A percentile compares a stretch with the other conserved stretches of the same genome.
phyloP scores from a whole-genome alignment of 2,888 invertebrate genomes.

The Chaetogeoica ovagalla region DNA sequence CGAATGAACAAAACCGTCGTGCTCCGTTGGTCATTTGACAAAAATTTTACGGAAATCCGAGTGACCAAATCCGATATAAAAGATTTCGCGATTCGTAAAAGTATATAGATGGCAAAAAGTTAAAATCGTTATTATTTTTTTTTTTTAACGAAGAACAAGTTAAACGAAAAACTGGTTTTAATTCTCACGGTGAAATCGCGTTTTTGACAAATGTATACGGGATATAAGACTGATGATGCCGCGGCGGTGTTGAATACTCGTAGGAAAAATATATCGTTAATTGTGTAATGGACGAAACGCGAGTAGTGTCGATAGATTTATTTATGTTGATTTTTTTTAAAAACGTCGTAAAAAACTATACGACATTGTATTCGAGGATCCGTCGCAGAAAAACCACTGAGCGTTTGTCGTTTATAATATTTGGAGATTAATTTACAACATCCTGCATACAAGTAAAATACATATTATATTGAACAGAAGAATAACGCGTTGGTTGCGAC shows the following conservation, averaged over 20 bases:
- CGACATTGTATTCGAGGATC: neutral
- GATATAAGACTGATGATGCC: neutral
- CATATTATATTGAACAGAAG: too few relatives aligned
- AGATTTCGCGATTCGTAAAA: neutral
- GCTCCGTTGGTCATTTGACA: neutral
- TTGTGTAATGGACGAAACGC: too few relatives aligned
- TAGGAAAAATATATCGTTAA: neutral
- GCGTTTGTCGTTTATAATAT: neutral
- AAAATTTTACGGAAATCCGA: neutral
- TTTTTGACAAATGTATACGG: too few relatives aligned
- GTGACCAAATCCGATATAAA: neutral
- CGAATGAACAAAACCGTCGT: neutral
- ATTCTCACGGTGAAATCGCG: neutral
- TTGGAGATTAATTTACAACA: slow-evolving; percentile 4
- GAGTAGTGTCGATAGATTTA: neutral
- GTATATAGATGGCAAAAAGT: too few relatives aligned
- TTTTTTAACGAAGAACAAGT: neutral
- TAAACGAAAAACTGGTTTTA: neutral
- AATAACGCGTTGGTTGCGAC: too few relatives aligned
- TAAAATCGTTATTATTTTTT: too few relatives aligned
- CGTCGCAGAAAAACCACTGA: neutral
- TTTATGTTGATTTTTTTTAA: slow-evolving; percentile 19
- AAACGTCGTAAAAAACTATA: slow-evolving; percentile 9
- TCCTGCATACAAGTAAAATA: too few relatives aligned
- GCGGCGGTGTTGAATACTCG: slow-evolving; percentile 5